Conservation (phyloP, 2,113 vertebrate species). For the Ophthalmolycus amberensis region DNA sequence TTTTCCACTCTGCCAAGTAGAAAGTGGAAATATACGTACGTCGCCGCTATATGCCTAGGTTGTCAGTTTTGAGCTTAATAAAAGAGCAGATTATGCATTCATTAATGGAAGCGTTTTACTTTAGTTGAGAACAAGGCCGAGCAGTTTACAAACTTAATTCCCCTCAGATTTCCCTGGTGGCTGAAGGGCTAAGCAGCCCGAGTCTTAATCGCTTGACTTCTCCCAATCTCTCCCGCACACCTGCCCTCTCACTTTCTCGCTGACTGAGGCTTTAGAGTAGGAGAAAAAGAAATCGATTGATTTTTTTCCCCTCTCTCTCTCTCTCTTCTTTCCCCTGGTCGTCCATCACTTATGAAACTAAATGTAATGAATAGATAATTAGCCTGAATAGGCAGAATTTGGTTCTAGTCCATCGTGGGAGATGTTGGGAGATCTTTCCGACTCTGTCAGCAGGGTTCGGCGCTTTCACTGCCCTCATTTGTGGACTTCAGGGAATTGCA, state of each 20-base stretch:
- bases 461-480: slow-evolving; percentile 58
- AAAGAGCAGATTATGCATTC: slow-evolving; percentile 72
- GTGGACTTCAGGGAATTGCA: slow-evolving; percentile 59
- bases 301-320: slow-evolving; percentile 14
- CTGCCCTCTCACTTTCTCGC: slow-evolving; percentile 77
- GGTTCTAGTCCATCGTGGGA: slow-evolving; percentile 59
- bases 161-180: slow-evolving; percentile 82
- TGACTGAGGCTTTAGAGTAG: slow-evolving; percentile 64
- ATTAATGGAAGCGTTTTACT: slow-evolving; percentile 75
- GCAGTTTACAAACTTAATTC: slow-evolving; percentile 82
- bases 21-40: slow-evolving; percentile 16
- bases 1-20: background rate
- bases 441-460: slow-evolving; percentile 74
- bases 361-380: slow-evolving; percentile 79
- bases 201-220: slow-evolving; percentile 81
- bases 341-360: slow-evolving; percentile 76
- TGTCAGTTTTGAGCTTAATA: slow-evolving; percentile 71
- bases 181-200: slow-evolving; percentile 72
- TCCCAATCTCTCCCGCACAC: slow-evolving; percentile 76
- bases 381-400: slow-evolving; percentile 76
- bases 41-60: slow-evolving; percentile 18
- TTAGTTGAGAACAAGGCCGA: slow-evolving; percentile 69
- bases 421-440: slow-evolving; percentile 56
- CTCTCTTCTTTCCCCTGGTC: slow-evolving; percentile 23
- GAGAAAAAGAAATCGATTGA: slow-evolving; percentile 47